These are phyloP conservation scores for Linurgus olivaceus DNA, from an alignment of 2,797 vertebrate species.

Conservation along the genomic window DNA sequence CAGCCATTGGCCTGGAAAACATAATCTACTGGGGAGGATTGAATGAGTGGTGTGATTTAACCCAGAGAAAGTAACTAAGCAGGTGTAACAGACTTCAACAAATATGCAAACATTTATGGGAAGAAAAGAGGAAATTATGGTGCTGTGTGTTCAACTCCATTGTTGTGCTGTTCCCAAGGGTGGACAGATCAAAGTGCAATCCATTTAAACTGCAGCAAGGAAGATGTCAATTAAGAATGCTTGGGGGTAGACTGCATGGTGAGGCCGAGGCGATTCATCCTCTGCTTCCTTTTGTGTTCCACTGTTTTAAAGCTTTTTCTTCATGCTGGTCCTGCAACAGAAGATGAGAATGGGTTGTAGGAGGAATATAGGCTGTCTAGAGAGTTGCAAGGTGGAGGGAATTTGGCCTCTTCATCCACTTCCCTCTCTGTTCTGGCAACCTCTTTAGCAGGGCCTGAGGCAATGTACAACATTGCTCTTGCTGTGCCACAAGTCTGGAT, in stretches of 20 bases:
- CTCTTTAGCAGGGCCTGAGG: neutral
- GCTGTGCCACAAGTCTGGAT: neutral
- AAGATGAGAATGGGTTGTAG: neutral
- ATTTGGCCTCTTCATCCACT: constrained; percentile 4
- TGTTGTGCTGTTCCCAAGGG: neutral
- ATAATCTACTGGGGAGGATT: neutral
- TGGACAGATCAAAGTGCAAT: neutral
- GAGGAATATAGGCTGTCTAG: neutral
- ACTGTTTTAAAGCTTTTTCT: neutral
- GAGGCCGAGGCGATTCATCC: neutral
- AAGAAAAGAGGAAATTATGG: neutral
- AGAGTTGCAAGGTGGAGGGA: neutral
- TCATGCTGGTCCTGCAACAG: neutral
- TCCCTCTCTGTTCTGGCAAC: constrained; percentile 7
- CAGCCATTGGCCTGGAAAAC: neutral
- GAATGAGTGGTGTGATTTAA: neutral
- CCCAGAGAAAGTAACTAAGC: neutral
- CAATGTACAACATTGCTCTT: neutral
- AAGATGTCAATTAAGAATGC: constrained; percentile 5
- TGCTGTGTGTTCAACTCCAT: neutral
- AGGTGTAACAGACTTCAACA: neutral
- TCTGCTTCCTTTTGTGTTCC: neutral
- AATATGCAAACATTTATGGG: neutral
- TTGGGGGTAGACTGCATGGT: neutral
- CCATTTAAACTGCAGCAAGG: neutral